Conservation (phyloP, 2,888 invertebrate species). For the Nymphalis urticae region DNA sequence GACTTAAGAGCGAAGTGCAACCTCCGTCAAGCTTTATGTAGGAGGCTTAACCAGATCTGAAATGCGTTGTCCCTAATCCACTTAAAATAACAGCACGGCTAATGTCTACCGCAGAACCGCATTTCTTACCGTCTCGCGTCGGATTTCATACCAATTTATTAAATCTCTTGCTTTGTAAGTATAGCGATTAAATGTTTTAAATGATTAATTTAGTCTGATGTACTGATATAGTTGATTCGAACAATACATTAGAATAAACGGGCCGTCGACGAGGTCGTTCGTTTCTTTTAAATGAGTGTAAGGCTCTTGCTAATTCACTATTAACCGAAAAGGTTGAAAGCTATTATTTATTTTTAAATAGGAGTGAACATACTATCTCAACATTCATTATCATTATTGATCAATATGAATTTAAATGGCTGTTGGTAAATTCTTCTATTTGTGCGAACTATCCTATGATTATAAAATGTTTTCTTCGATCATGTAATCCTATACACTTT, state of each 20-base stretch:
- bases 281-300: too few relatives aligned
- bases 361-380: too few relatives aligned
- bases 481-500: conserved; percentile 15
- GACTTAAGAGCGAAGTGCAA: conserved; percentile 54
- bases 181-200: conserved; percentile 17
- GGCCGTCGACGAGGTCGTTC: too few relatives aligned
- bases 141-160: conserved; percentile 65
- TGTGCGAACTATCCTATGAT: too few relatives aligned
- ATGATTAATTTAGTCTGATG: conserved; percentile 5
- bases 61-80: conserved; percentile 78
- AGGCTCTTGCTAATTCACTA: too few relatives aligned
- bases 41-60: conserved; percentile 74
- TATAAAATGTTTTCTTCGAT: too few relatives aligned
- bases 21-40: conserved; percentile 72
- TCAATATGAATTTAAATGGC: too few relatives aligned
- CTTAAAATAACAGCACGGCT: conserved; percentile 77
- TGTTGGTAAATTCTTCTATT: too few relatives aligned
- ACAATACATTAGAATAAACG: not conserved
- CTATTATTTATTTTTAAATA: too few relatives aligned
- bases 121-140: conserved; percentile 63
- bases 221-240: conserved; percentile 5
- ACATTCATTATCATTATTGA: too few relatives aligned
- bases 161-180: conserved; percentile 9
- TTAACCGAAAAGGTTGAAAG: too few relatives aligned
- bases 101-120: conserved; percentile 57